phyloP scores from a whole-genome alignment of 2,888 invertebrate species.

The Morinoia aosen region DNA sequence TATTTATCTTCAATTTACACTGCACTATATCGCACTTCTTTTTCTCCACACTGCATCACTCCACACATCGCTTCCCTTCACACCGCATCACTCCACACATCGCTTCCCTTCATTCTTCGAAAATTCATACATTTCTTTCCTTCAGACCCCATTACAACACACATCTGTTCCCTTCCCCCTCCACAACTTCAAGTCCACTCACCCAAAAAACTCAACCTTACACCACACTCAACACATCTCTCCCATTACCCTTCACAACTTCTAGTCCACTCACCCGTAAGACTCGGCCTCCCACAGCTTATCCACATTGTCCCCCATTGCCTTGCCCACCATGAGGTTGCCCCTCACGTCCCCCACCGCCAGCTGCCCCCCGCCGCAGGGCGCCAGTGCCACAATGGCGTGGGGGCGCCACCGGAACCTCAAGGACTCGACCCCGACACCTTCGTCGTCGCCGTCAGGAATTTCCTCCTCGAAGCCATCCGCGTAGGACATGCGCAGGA shows the following conservation, averaged over 20 bases:
- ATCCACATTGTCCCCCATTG: slow-evolving; percentile 66
- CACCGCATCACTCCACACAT: too few relatives aligned
- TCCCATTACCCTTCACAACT: neutral
- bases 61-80: too few relatives aligned
- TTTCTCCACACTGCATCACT: too few relatives aligned
- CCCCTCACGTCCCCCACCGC: slow-evolving; percentile 70
- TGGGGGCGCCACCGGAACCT: slow-evolving; percentile 56
- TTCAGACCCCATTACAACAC: too few relatives aligned
- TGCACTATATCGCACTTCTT: too few relatives aligned
- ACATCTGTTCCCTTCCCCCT: too few relatives aligned
- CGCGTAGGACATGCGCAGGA: neutral
- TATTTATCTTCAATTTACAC: too few relatives aligned
- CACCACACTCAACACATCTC: too few relatives aligned
- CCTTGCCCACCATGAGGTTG: slow-evolving; percentile 70
- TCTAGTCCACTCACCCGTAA: slow-evolving; percentile 56
- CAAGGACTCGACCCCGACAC: neutral
- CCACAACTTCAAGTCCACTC: too few relatives aligned
- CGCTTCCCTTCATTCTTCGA: too few relatives aligned
- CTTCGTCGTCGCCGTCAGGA: neutral
- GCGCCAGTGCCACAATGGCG: slow-evolving; percentile 63
- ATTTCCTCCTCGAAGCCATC: slow-evolving; percentile 25
- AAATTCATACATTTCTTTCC: too few relatives aligned
- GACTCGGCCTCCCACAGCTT: slow-evolving; percentile 69
- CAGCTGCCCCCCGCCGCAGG: slow-evolving; percentile 55
- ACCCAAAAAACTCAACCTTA: too few relatives aligned